phyloP scores from a whole-genome alignment of 1,140 invertebrate species.

The Drosophila yakuba region DNA sequence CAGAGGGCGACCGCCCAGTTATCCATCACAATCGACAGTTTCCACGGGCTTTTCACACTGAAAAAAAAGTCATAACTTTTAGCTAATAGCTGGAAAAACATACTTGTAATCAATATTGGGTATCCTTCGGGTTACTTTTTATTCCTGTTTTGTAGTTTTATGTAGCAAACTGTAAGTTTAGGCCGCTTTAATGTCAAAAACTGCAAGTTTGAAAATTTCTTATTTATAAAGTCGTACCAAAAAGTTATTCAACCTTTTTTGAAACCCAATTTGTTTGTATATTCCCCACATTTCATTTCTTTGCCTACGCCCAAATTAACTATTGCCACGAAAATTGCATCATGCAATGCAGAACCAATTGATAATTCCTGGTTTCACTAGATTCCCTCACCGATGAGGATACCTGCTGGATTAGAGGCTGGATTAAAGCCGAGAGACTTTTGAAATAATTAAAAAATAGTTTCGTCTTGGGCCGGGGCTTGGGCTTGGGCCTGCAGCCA shows the following conservation, averaged over 20 bases:
- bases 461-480: conserved; percentile 52
- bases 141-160: no score
- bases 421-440: conserved; percentile 40
- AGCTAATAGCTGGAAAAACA: not conserved
- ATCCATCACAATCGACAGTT: conserved; percentile 45
- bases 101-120: not conserved
- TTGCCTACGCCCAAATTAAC: conserved; percentile 33
- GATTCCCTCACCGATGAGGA: conserved; percentile 20
- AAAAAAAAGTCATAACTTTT: not conserved
- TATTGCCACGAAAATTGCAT: conserved; percentile 68
- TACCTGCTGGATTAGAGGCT: conserved; percentile 3
- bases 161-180: no score
- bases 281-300: conserved; percentile 8
- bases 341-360: conserved; percentile 60
- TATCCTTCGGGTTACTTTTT: no score
- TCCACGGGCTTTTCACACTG: conserved; percentile 14
- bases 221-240: no score
- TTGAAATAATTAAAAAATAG: conserved; percentile 80
- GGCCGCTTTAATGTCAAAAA: no score
- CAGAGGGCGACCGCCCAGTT: conserved; percentile 19
- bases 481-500: not conserved
- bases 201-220: no score
- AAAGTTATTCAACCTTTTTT: no score
- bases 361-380: conserved; percentile 24
- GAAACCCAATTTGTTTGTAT: not conserved